Evolutionary conservation across 30 jellyfish, hydroid and myxozoan species (phyloP), one percentile per base, ranked within the genome.

Genomic region (Pelagia noctiluca): DNA sequence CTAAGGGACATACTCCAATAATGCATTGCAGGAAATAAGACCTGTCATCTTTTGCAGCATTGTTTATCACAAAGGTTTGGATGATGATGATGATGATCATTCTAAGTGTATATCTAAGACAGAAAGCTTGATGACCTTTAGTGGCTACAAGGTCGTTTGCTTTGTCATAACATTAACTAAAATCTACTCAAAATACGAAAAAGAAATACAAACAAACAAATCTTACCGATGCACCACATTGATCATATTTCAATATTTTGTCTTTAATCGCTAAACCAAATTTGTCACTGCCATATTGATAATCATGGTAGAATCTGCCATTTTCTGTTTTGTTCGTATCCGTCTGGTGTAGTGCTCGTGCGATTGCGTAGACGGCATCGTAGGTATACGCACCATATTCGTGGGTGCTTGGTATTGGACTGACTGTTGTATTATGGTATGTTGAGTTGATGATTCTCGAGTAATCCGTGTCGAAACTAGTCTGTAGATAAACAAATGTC

Each of bases 161-260:
- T n/a, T n/a, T n/a, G n/a, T n/a, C n/a, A n/a, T n/a, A n/a, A n/a
- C n/a, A n/a, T n/a, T n/a, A n/a, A n/a, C n/a, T n/a, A n/a, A n/a
- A n/a, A n/a, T n/a, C n/a, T n/a, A n/a, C n/a, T n/a, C n/a, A n/a
- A n/a, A n/a, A n/a, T 31, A 33, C 0, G 0, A 23, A 18, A 4
- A 26, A 19, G 38, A 23, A n/a, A 73, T 12, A n/a, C 10, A 1
- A 7, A 7, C 5, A 38, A 46, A 57, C 16, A 25, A 64, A n/a
- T 22, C 95, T 36, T 64, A 83, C 97, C 68, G 97, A 78, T 48
- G 89, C 83, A 16, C 97, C 97, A 68, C 81, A 81, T 19, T 82
- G 37, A 52, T 82, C 80, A 33, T 93, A 82, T 29, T 49, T 61
- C 49, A 71, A 25, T 12, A 75, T 50, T 54, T 78, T 50, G 0